Evolutionary conservation across 2,797 vertebrate species (phyloP).

Genomic region (Spea hammondii): DNA sequence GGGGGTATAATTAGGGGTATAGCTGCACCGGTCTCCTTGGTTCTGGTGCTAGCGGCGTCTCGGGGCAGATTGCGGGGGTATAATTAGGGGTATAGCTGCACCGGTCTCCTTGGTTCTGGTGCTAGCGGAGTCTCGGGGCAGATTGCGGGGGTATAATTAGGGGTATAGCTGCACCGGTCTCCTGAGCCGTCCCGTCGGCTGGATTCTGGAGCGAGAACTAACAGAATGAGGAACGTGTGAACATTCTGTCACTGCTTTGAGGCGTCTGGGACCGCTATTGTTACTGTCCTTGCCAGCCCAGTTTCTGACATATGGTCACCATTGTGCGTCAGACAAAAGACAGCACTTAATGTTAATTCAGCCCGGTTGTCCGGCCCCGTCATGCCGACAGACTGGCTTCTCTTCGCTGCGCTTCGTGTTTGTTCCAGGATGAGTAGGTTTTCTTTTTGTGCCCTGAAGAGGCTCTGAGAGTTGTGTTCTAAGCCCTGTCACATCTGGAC

Average conservation of each 20-base stretch:
- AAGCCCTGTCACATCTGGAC: constrained; percentile 47
- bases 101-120: too few relatives aligned
- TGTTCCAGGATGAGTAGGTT: constrained; percentile 5
- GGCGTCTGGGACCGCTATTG: constrained; percentile 33
- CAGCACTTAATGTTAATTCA: constrained; percentile 51
- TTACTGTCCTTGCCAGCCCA: constrained; percentile 30
- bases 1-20: too few relatives aligned
- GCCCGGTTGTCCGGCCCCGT: constrained; percentile 39
- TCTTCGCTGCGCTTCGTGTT: constrained; percentile 35
- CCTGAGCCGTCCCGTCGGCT: constrained; percentile 11
- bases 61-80: too few relatives aligned
- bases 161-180: not conserved
- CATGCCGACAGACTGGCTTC: constrained; percentile 51
- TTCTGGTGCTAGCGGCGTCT: too few relatives aligned
- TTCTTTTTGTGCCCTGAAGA: constrained; percentile 27
- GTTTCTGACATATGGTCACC: constrained; percentile 59
- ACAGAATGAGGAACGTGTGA: constrained; percentile 20
- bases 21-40: too few relatives aligned
- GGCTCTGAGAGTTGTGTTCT: constrained; percentile 24
- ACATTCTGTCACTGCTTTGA: constrained; percentile 26
- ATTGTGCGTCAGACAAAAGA: constrained; percentile 56
- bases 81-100: too few relatives aligned
- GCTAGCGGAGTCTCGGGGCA: not conserved
- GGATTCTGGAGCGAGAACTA: constrained; percentile 16
- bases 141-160: not conserved